phyloP scores from a whole-genome alignment of 2,113 vertebrate species.

The Chaetorhynchus papuensis region DNA sequence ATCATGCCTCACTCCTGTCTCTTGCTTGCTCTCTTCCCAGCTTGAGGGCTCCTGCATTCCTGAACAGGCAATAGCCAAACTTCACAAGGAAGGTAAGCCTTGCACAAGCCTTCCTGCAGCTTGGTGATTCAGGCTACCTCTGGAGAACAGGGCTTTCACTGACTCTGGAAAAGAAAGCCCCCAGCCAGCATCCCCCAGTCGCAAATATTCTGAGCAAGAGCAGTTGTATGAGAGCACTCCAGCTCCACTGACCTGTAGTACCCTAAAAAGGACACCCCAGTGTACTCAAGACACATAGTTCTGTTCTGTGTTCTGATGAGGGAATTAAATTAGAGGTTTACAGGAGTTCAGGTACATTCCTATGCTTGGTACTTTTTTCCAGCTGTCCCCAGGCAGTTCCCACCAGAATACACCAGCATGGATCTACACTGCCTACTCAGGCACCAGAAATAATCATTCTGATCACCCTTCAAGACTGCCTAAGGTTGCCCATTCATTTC shows the following conservation, averaged over 20 bases:
- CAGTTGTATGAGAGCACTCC: not conserved
- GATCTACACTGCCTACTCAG: not conserved
- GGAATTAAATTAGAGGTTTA: not conserved
- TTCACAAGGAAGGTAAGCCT: not conserved
- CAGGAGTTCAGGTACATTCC: not conserved
- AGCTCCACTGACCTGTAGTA: not conserved
- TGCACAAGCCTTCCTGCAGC: not conserved
- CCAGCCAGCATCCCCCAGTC: fast-evolving
- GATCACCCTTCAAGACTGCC: not conserved
- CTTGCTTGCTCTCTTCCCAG: not conserved
- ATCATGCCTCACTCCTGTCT: not conserved
- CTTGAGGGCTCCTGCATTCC: not conserved
- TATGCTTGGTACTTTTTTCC: not conserved
- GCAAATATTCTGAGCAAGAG: not conserved
- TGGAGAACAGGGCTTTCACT: not conserved
- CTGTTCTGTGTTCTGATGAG: not conserved
- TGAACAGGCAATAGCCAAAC: not conserved
- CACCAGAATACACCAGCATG: not conserved
- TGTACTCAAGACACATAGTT: not conserved
- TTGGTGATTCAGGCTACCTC: not conserved
- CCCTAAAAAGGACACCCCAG: fast-evolving
- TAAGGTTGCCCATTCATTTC: not conserved
- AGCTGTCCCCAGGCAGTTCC: not conserved
- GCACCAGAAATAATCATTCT: not conserved
- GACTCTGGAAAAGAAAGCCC: not conserved